Evolutionary conservation across 2,797 vertebrate species (phyloP), one percentile per base, ranked within the genome.

Genomic region (Sebastes aleutianus): DNA sequence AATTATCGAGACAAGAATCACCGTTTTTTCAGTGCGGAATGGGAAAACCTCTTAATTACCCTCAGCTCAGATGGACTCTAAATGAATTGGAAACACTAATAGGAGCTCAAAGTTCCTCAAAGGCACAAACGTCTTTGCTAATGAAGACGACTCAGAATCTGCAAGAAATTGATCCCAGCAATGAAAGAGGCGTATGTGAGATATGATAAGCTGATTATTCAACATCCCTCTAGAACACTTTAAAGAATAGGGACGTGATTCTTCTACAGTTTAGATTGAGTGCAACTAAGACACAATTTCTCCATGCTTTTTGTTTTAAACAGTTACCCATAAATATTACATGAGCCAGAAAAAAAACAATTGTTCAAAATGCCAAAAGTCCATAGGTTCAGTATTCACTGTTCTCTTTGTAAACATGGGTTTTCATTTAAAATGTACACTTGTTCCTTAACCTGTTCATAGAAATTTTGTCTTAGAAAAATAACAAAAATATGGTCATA

Each of bases 31-130:
- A 63, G 29, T 50, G 61, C 39, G 34, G 65, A 70, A 69, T 53
- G 6, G 34, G n/a, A 79, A 78, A 85, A 8, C 53, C 70, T 78
- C 68, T 74, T 85, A 92, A 91, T 90, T 78, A 88, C 18, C 66
- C 43, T 76, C 22, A 27, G 69, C 76, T 80, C 76, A 88, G 83
- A 88, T 78, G 47, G 76, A 87, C 74, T 76, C 47, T 32, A 65
- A 88, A 56, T 87, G 73, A 81, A 85, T 88, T 64, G 59, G 63
- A 84, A 80, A 80, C 79, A 54, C 82, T 83, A 88, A 88, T 87
- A 85, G 82, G 54, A 24, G 54, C 54, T 56, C 54, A 56, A 24
- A 24, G 54, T 56, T 56, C 54, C 54, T 22, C 22, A 56, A 56
- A 56, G 54, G 54, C 54, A 56, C 54, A 56, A 24, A 56, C 54